Evolutionary conservation across 2,888 invertebrate species (phyloP).

Genomic region (Cancer borealis): DNA sequence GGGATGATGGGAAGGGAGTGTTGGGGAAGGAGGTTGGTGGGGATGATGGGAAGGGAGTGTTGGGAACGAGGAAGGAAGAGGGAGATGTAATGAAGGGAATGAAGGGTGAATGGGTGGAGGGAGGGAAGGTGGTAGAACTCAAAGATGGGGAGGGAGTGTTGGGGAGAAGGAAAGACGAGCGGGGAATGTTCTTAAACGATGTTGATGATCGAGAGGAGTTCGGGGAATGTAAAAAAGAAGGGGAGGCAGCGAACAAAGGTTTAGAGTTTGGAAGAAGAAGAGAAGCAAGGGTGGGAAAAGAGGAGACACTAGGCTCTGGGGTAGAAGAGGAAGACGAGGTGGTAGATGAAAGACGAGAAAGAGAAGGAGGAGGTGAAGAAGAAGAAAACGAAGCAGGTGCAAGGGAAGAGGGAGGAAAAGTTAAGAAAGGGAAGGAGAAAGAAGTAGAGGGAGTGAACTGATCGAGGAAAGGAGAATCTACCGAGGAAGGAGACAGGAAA

Average conservation of each 20-base stretch:
- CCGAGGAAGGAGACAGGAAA: not conserved
- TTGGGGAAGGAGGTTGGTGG: not conserved
- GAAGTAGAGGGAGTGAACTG: conserved; percentile 42
- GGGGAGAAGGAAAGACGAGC: not conserved
- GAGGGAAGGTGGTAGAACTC: not conserved
- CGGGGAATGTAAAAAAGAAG: not conserved
- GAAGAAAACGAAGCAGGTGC: not conserved
- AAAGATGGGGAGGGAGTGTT: not conserved
- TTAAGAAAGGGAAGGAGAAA: conserved; percentile 6
- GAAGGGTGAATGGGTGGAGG: not conserved
- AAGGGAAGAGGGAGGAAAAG: not conserved
- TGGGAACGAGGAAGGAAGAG: not conserved
- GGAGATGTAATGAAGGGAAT: not conserved
- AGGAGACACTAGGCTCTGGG: not conserved
- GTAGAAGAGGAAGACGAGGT: not conserved
- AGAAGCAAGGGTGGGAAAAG: not conserved
- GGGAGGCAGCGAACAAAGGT: not conserved
- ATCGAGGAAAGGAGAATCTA: not conserved
- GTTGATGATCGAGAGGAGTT: not conserved
- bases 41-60: not conserved
- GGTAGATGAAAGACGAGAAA: not conserved
- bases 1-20: not conserved
- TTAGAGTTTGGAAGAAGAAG: conserved; percentile 13
- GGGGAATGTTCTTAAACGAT: not conserved
- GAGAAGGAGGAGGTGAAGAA: not conserved